Evolutionary conservation across 2,888 invertebrate species (phyloP), one percentile per base, ranked within the genome.

Genomic region (Papilio protenor): DNA sequence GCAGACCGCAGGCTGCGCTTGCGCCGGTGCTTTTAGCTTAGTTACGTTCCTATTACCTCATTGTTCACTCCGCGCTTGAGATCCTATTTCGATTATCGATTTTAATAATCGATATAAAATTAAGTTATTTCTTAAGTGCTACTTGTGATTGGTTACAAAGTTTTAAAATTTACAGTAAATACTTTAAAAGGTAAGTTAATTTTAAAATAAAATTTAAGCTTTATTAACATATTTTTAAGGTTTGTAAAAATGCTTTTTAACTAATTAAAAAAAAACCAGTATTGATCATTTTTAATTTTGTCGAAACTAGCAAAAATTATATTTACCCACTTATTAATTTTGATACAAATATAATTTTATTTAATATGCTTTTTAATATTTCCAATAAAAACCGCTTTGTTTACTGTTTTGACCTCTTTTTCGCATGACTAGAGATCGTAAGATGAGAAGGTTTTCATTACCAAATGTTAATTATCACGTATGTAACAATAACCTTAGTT

Each of bases 31-130:
- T 49, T 77, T 76, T 71, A 70, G 66, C 47, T 87, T 87, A 90
- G 90, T 91, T 85, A 86, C 84, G 85, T 84, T 85, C 83, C 86
- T 85, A 86, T 87, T 88, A 89, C 86, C 87, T 85, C 83, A 82
- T 82, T 80, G 84, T 80, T 79, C 83, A 55, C 73, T 45, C 49
- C 69, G 59, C 75, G 49, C 73, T 45, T 49, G 66, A 18, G 33
- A 40, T 59, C 59, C 23, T 21, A 61, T 45, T 23, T 16, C 61
- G 61, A 73, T 40, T 18, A 73, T 33, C 73, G 55, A 57, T 52
- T 73, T 57, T 73, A 4, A 45, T 33, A 52, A 52, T 70, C 72
- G 55, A 33, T 61, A 61, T n/a, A 16, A 18, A 49, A 16, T 75
- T 52, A 59, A 61, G 10, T 64, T 45, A 49, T 40, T 49, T 49